These are phyloP conservation scores for Solenodon paradoxus DNA, from an alignment of 2,113 vertebrate genomes.

Conservation along the genomic window DNA sequence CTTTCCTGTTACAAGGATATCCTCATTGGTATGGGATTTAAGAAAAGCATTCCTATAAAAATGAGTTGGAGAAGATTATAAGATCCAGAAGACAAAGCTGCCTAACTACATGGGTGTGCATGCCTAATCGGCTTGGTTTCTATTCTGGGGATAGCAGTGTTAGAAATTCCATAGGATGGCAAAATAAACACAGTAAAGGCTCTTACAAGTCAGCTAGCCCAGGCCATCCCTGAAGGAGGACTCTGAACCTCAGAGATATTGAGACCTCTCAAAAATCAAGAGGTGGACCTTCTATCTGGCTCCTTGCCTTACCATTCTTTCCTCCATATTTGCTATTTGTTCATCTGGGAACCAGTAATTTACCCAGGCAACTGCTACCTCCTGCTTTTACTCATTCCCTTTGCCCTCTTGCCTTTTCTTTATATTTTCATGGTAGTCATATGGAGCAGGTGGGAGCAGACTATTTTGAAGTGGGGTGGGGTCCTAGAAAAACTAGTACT, in stretches of 20 bases:
- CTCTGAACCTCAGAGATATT: neutral
- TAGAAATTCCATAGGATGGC: neutral
- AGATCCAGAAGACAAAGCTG: neutral
- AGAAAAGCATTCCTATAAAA: neutral
- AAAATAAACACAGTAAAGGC: neutral
- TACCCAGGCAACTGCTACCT: neutral
- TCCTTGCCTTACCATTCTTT: neutral
- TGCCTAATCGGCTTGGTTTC: neutral
- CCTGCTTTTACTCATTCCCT: neutral
- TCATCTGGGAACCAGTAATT: neutral
- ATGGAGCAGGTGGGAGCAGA: neutral
- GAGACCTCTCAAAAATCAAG: neutral
- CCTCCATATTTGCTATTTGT: neutral
- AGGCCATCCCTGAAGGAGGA: neutral
- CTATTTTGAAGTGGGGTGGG: neutral
- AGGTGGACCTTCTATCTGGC: neutral
- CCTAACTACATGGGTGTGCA: neutral
- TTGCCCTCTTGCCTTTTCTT: neutral
- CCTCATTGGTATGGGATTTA: neutral
- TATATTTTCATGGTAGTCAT: neutral
- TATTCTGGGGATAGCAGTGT: neutral
- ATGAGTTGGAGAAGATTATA: neutral
- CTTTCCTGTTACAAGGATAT: neutral
- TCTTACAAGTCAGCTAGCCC: neutral
- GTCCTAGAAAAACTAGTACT: neutral